Conservation (phyloP, 2,888 invertebrate species). For the Empis livida region DNA sequence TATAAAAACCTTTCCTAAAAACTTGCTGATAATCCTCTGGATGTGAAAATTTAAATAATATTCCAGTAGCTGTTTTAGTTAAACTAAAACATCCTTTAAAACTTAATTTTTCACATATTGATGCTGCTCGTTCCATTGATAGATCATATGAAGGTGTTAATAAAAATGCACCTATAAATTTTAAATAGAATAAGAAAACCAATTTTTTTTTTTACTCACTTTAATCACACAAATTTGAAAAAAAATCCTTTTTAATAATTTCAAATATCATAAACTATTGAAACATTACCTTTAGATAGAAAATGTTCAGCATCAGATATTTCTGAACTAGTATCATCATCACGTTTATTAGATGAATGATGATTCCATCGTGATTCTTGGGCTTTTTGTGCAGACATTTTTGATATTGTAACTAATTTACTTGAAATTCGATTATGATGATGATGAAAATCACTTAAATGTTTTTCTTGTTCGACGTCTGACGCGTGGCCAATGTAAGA, state of each 20-base stretch:
- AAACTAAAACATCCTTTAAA: constrained; percentile 76
- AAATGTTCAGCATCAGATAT: constrained; percentile 63
- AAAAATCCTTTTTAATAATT: background rate
- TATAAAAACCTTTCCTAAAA: constrained; percentile 76
- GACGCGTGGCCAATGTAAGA: constrained; percentile 33
- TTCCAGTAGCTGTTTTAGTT: constrained; percentile 78
- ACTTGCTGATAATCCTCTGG: constrained; percentile 78
- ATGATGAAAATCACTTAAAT: constrained; percentile 15
- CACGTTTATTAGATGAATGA: constrained; percentile 27
- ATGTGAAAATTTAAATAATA: constrained; percentile 76
- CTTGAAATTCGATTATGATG: background rate
- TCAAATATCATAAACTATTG: background rate
- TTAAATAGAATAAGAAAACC: background rate
- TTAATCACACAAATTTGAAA: background rate
- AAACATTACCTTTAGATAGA: constrained; percentile 51
- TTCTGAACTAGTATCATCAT: constrained; percentile 69
- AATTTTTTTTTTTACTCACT: background rate
- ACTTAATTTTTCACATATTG: constrained; percentile 80
- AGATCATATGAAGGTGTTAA: constrained; percentile 76
- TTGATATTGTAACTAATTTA: constrained; percentile 16
- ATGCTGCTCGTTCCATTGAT: constrained; percentile 72
- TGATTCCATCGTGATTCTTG: constrained; percentile 29
- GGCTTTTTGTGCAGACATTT: constrained; percentile 28
- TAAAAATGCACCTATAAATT: constrained; percentile 54
- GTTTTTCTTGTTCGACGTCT: constrained; percentile 34